These are phyloP conservation scores for Stigmatopora argus DNA, from an alignment of 2,113 vertebrate species.

Conservation along the genomic window DNA sequence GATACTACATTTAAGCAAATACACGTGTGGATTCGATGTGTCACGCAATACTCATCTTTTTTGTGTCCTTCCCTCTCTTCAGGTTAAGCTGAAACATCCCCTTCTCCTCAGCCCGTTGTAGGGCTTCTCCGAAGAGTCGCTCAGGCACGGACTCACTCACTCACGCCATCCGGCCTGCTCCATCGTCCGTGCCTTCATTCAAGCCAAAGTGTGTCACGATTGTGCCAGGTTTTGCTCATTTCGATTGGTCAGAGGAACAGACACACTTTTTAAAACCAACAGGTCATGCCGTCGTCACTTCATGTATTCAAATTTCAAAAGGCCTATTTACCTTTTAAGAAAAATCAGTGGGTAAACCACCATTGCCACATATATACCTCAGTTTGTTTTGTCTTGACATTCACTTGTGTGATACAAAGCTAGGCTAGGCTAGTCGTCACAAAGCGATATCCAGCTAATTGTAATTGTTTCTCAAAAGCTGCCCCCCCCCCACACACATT, in stretches of 20 bases:
- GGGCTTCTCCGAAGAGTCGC: conserved; percentile 47
- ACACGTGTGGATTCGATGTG: not conserved
- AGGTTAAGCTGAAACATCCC: conserved; percentile 39
- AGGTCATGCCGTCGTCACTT: too few relatives aligned
- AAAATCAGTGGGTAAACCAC: too few relatives aligned
- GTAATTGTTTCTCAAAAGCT: conserved; percentile 55
- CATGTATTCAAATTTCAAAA: too few relatives aligned
- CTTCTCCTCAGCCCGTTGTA: conserved; percentile 51
- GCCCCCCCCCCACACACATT: conserved; percentile 60
- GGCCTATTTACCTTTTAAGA: too few relatives aligned
- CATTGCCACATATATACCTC: too few relatives aligned
- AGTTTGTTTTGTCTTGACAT: not conserved
- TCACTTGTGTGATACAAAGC: conserved; percentile 26
- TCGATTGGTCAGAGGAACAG: too few relatives aligned
- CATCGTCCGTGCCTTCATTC: too few relatives aligned
- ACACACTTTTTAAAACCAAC: too few relatives aligned
- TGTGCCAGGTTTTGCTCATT: too few relatives aligned
- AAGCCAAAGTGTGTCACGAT: too few relatives aligned
- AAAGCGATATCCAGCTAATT: conserved; percentile 30
- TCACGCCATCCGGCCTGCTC: conserved; percentile 7
- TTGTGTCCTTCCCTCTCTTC: not conserved
- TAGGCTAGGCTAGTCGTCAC: not conserved
- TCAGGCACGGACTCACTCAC: too few relatives aligned
- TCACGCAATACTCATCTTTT: not conserved
- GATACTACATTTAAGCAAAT: not conserved